These are phyloP conservation scores for Sclerurus mexicanus DNA, from an alignment of 2,113 vertebrate species.

Conservation along the genomic window DNA sequence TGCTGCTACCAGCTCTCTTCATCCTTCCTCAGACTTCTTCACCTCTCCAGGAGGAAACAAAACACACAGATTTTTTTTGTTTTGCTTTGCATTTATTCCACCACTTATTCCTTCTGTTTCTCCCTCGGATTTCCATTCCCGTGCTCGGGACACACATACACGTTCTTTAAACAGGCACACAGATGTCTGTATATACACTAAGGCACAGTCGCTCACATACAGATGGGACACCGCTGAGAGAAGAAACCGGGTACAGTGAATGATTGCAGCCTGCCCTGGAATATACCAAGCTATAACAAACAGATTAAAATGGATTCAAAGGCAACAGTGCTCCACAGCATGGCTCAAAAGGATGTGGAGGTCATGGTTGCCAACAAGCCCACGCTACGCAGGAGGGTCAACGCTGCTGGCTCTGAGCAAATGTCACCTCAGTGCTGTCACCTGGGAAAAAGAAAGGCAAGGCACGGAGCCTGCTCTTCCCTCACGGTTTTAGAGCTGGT, in stretches of 20 bases:
- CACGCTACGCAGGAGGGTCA: background rate
- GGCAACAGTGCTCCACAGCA: background rate
- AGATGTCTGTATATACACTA: background rate
- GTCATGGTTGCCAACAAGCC: background rate
- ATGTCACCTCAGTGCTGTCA: background rate
- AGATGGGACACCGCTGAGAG: background rate
- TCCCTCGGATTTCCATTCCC: background rate
- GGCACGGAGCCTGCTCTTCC: background rate
- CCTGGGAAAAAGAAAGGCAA: background rate
- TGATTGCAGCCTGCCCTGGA: background rate
- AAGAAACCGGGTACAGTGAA: background rate
- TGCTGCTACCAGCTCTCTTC: background rate
- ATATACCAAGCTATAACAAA: conserved; percentile 12
- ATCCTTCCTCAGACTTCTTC: background rate
- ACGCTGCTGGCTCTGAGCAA: rapidly evolving
- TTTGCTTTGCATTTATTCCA: background rate
- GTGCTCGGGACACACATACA: background rate
- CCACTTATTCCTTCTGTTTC: conserved; percentile 15
- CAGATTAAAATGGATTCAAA: conserved; percentile 22
- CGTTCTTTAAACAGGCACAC: background rate
- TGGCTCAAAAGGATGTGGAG: background rate
- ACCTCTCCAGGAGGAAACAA: background rate
- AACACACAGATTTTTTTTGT: background rate
- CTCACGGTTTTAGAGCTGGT: background rate
- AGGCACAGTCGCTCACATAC: conserved; percentile 4